phyloP scores from a whole-genome alignment of 2,888 invertebrate species.

The Cephus sareptanus region DNA sequence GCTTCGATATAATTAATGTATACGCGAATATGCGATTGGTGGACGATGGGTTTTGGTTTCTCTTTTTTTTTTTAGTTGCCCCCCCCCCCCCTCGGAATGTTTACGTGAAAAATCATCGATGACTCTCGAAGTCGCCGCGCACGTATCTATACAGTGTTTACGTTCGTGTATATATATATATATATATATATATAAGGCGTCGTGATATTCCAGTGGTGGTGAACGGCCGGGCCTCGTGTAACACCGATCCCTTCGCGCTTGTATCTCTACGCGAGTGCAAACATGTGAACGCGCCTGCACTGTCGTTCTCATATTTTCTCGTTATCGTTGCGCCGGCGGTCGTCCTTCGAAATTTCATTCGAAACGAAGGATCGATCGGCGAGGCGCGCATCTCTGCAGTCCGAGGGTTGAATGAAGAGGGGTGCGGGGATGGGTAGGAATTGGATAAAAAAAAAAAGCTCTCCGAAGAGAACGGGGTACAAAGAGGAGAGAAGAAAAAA shows the following conservation, averaged over 20 bases:
- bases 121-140: background rate
- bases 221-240: background rate
- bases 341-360: constrained; percentile 10
- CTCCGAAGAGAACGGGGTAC: background rate
- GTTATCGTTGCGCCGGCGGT: background rate
- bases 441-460: constrained; percentile 10
- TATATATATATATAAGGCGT: background rate
- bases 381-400: constrained; percentile 22
- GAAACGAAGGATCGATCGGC: constrained; percentile 44
- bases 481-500: constrained; percentile 11
- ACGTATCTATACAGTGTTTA: background rate
- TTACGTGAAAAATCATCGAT: background rate
- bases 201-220: background rate
- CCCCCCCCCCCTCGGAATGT: background rate
- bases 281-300: background rate
- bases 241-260: background rate
- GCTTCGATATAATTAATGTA: background rate
- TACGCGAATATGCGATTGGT: background rate
- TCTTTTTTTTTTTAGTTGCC: background rate
- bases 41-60: background rate
- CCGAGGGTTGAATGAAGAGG: constrained; percentile 2
- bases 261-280: background rate
- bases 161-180: too few species aligned
- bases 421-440: background rate
- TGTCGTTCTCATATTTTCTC: background rate